Base-by-base conservation (phyloP, 2,113 vertebrate species). In the Xyliphius kryptos region DNA sequence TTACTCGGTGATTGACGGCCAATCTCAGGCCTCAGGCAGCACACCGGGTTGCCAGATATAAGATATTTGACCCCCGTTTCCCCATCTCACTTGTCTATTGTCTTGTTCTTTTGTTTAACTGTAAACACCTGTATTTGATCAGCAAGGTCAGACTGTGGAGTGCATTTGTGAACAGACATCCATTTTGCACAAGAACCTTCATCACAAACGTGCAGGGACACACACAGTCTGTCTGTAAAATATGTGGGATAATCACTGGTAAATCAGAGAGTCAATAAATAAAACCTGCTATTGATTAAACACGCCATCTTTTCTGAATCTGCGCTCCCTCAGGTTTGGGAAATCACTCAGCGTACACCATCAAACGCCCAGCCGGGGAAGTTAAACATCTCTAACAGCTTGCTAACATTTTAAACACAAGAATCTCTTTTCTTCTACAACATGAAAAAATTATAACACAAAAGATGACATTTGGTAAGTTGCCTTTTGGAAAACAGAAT, bases 41-140 rank as follows among this genome's bases (percentile, higher is more conserved):
- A 49, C 15, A 19, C 22, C 14, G 32, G 11, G 57, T 60, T 48
- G 32, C 15, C 22, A n/a, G 16, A 2, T 46, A 49, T 49, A 15
- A 37, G n/a, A 12, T 19, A 26, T 26, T 9, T 15, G 17, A 11
- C 21, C 36, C 14, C 20, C 16, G 6, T 32, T 43, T 26, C 17
- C 57, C 46, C 6, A 6, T 9, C 21, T 21, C n/a, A 21, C 36
- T 40, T n/a, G 17, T 38, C n/a, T 11, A 40, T 41, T 62, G 11
- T 26, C 37, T 43, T n/a, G 49, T 63, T 21, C 43, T 46, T 61
- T 22, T 63, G 49, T 63, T 50, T 53, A 63, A 63, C 20, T 44
- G 40, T 63, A 43, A 63, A 53, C 61, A 63, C 61, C 61, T 63
- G 61, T 36, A 36, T 15, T 54, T 54, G 40, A 54, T 63, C 61